phyloP scores from a whole-genome alignment of 2,113 vertebrate genomes.

The Zosterops borbonicus region DNA sequence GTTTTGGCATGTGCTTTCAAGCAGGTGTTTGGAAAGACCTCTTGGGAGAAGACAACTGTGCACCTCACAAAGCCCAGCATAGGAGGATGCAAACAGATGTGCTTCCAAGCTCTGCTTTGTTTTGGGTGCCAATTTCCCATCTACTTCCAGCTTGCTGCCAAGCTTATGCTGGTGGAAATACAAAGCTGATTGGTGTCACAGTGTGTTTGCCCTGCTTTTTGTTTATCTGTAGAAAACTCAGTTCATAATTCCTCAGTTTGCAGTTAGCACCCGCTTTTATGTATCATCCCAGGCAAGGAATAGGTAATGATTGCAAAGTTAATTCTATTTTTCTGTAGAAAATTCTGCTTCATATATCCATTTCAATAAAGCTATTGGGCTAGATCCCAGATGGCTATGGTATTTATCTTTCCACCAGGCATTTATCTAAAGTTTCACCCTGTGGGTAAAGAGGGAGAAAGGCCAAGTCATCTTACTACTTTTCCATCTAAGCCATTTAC shows the following conservation, averaged over 20 bases:
- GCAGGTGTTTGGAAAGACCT: constrained; percentile 13
- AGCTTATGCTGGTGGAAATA: background rate
- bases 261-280: background rate
- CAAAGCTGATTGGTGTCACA: background rate
- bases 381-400: background rate
- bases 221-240: background rate
- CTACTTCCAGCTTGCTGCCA: background rate
- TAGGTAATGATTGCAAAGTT: background rate
- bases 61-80: background rate
- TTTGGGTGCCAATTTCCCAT: background rate
- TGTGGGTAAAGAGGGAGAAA: background rate
- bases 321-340: background rate
- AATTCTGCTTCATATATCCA: background rate
- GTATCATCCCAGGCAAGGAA: background rate
- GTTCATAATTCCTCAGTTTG: background rate
- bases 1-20: background rate
- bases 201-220: background rate
- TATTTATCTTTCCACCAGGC: background rate
- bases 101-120: background rate
- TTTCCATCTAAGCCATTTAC: background rate
- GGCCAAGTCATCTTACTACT: background rate
- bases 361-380: background rate
- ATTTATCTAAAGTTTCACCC: background rate
- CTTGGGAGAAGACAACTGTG: background rate
- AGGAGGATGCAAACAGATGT: background rate